Base-by-base conservation (phyloP, 2,113 vertebrate genomes). In the Macrotus californicus region DNA sequence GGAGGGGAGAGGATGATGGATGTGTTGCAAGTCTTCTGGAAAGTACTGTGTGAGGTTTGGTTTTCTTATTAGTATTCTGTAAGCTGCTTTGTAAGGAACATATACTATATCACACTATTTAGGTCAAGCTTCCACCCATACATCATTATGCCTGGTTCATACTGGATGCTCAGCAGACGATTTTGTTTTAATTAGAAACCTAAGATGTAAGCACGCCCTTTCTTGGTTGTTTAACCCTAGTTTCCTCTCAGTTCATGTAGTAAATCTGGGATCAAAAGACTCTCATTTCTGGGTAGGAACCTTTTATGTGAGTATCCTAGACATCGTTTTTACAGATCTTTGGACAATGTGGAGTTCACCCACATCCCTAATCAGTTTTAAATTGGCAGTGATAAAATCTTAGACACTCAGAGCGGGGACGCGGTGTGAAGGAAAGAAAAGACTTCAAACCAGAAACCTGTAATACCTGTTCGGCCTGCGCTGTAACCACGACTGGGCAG, bases 391-490 rank as follows among this genome's bases (percentile, higher is more conserved):
- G 81, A 83, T 92, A 67, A 50, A 73, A 46, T 91, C 90, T 93
- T 72, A 59, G 83, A 52, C 36, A 76, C 59, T 85, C 39, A 59
- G 48, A 79, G 26, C n/a, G n/a, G n/a, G 73, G 70, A 11, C 72
- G 61, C 59, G 39, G 73, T 36, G 22, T 21, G 73, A 73, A n/a
- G 43, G 50, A 5, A 24, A 81, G 77, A 46, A n/a, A 82, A 86
- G 52, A 94, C 39, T 94, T 89, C n/a, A 91, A 31, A 46, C 52
- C 26, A 18, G 67, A 85, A 94, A 96, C 96, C 72, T 77, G 79
- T 85, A 72, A 77, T 93, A 94, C 94, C 84, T 95, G 90, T 73
- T 96, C 26, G 54, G 46, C 87, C 90, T 72, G 70, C 80, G 82
- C 43, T 29, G 19, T 50, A 70, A 81, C 92, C 59, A 39, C 31